Percentiles rank a stretch among this genome's conserved stretches.
Evolutionary conservation across 2,888 invertebrate genomes (phyloP).

Genomic region (Molanna angustata): DNA sequence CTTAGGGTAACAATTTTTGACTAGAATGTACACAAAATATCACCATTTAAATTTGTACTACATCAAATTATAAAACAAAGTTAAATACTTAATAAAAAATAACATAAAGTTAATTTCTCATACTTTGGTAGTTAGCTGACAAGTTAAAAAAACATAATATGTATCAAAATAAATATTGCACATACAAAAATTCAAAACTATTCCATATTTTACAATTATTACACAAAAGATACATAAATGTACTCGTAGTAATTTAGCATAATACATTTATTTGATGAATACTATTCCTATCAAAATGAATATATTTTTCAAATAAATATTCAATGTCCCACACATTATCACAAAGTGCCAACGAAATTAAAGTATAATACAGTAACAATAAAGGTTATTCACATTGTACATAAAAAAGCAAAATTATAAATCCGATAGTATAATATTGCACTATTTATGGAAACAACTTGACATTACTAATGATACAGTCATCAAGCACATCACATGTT

Average conservation of each 20-base stretch:
- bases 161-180: no score
- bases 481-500: conserved; percentile 11
- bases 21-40: conserved; percentile 30
- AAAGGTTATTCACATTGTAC: conserved; percentile 26
- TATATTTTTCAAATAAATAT: no score
- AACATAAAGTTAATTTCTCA: no score
- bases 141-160: no score
- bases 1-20: conserved; percentile 28
- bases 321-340: conserved; percentile 2
- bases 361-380: not conserved
- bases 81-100: conserved; percentile 4
- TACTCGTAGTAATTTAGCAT: no score
- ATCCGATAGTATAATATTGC: conserved; percentile 11
- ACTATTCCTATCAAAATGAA: no score
- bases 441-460: conserved; percentile 24
- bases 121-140: no score
- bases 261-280: no score
- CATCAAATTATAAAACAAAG: conserved; percentile 1
- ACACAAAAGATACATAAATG: no score
- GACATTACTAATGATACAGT: conserved; percentile 19
- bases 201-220: no score
- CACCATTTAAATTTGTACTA: conserved; percentile 18
- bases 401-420: conserved; percentile 1
- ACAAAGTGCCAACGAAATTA: conserved; percentile 15
- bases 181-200: no score